Base-by-base conservation (phyloP, 37 sponge, comb jelly and placozoan species). In the Agelas oroides region DNA sequence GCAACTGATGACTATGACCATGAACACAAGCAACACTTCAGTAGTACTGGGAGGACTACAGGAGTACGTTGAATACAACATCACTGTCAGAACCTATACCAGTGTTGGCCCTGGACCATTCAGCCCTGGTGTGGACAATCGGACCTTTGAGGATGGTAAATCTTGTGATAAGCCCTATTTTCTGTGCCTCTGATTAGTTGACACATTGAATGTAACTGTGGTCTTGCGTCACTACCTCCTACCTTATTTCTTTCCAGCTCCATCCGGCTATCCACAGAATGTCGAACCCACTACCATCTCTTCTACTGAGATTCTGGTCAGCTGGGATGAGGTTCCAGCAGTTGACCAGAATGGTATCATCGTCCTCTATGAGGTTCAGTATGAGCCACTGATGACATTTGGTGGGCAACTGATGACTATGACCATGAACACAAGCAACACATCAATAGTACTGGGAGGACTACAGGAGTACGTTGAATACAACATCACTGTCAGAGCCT, bases 31-130 rank as follows among this genome's bases (percentile, higher is more conserved):
- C 46, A 78, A 64, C 53, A 77, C 64, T 17, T 62, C 66, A 23
- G 46, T 56, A 25, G 16, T 36, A 17, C 39, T 87, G 55, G 62
- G 20, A 35, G 73, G 54, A 5, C 53, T 87, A 32, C 80, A 79
- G 32, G 87, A 87, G 63, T 78, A 34, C 62, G 72, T 78, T 20
- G 54, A 52, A 55, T 87, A 87, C 63, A 70, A 28, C 72, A 72
- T 87, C 64, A 36, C 59, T 37, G 85, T 87, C 36, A 34, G 87
- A 79, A 80, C 87, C 53, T 71, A 71, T 65, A 87, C 87, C 41
- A 66, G 82, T 79, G 80, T 73, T 5, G 87, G 80, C 27, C 64
- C 87, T 21, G 87, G 87, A 53, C 80, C 87, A 24, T 87, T 61
- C 64, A 79, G 72, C 71, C 74, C 23, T n/a, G 58, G 24, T 0